Evolutionary conservation across 1,140 invertebrate species (phyloP), one percentile per base, ranked within the genome.

Genomic region (Neomicropteryx cornuta): DNA sequence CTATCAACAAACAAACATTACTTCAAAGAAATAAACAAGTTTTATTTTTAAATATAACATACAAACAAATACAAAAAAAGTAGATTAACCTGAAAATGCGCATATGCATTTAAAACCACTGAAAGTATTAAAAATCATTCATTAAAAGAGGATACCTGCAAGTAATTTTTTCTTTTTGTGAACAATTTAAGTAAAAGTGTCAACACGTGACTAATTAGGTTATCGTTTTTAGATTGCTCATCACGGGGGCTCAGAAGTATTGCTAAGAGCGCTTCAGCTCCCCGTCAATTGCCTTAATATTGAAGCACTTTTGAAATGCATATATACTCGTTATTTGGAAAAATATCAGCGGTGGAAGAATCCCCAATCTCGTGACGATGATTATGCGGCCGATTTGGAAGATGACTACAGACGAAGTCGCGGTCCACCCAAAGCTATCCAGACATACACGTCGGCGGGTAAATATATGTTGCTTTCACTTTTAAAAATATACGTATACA

Each of bases 271-370:
- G 38, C 76, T 93, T 56, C 72, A 79, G 42, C 56, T 93, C 16
- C 83, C 87, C 17, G 72, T 74, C 51, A 77, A 76, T 40, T 91
- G 87, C 61, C 76, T 89, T 13, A 94, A 94, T 70, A 84, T 82
- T 36, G 80, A 81, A 34, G 81, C 91, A 28, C 81, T 85, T 35
- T 70, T 95, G 19, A 88, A 92, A 58, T 81, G 86, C 61, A 82
- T 93, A 47, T 95, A 94, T 61, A 73, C 88, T 41, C 81, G 86
- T 71, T 89, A 75, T 75, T 71, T 75, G 40, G 72, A 75, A 43
- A 70, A 72, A 59, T 65, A 49, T 53, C 16, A 11, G 6, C 16
- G 14, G 10, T 33, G 6, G 10, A 11, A 10, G 14, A n/a, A 10
- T 8, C 16, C 4, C 21, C 17, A 37, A 22, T 20, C 10, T 19